A percentile compares a stretch with the other conserved stretches of the same genome.
Conservation (phyloP, 2,797 vertebrate genomes). For the Pelochelys cantorii region DNA sequence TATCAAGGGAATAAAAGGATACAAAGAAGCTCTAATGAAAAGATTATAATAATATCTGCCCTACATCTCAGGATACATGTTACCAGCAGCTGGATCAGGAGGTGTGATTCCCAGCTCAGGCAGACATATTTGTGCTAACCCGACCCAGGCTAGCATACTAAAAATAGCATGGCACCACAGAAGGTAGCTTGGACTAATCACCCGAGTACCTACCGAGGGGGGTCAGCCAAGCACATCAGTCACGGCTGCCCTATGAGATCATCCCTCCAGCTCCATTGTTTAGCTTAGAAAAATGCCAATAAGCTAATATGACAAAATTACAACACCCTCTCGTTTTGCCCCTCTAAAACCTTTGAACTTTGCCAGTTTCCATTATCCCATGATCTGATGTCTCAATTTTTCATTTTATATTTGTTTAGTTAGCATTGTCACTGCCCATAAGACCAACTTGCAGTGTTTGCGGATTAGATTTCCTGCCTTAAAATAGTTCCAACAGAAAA, state of each 20-base stretch:
- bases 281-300: background rate
- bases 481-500: background rate
- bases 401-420: background rate
- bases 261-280: background rate
- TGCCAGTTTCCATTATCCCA: background rate
- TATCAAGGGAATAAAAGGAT: background rate
- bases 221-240: accelerated
- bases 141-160: background rate
- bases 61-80: background rate
- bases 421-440: background rate
- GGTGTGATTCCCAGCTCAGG: background rate
- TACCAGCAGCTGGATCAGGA: background rate
- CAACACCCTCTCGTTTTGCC: background rate
- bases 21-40: background rate
- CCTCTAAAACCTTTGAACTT: background rate
- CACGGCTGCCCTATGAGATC: accelerated
- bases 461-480: background rate
- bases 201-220: background rate
- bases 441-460: background rate
- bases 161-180: background rate
- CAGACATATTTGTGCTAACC: background rate
- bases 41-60: background rate
- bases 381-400: accelerated
- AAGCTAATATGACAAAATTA: background rate
- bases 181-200: background rate